phyloP scores from a whole-genome alignment of 2,888 invertebrate species.

The Helicoverpa assulta region DNA sequence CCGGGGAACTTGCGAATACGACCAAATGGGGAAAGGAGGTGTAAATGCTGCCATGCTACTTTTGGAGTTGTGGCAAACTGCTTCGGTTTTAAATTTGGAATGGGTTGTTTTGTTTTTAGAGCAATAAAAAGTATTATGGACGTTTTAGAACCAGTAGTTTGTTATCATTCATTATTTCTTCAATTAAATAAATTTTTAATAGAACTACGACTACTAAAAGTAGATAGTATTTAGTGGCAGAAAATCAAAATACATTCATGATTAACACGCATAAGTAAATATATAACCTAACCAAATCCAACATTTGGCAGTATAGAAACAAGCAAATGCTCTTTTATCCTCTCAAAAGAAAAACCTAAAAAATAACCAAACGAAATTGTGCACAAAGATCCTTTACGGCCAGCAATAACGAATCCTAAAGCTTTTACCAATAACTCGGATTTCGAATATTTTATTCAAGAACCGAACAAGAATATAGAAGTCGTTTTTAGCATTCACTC shows the following conservation, averaged over 20 bases:
- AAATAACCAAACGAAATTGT: constrained; percentile 12
- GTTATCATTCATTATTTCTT: no score
- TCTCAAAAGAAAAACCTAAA: background rate
- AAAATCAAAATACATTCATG: no score
- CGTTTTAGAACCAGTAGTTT: no score
- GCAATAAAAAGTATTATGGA: no score
- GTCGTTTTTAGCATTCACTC: constrained; percentile 43
- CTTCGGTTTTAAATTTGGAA: no score
- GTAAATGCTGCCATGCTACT: constrained; percentile 2
- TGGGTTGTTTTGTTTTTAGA: no score
- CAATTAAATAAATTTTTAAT: no score
- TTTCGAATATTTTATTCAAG: constrained; percentile 52
- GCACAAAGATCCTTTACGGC: constrained; percentile 28
- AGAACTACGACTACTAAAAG: no score
- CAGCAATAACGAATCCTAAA: constrained; percentile 32
- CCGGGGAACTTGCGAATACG: constrained; percentile 32
- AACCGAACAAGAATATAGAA: constrained; percentile 51
- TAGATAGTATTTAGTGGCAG: no score
- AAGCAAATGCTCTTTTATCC: constrained; percentile 1
- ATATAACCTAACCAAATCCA: background rate
- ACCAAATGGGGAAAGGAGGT: constrained; percentile 24
- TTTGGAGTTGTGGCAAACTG: no score
- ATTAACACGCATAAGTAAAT: no score
- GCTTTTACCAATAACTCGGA: constrained; percentile 30
- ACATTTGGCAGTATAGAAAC: background rate